phyloP scores from a whole-genome alignment of 2,113 vertebrate genomes.

The Crotalus viridis region DNA sequence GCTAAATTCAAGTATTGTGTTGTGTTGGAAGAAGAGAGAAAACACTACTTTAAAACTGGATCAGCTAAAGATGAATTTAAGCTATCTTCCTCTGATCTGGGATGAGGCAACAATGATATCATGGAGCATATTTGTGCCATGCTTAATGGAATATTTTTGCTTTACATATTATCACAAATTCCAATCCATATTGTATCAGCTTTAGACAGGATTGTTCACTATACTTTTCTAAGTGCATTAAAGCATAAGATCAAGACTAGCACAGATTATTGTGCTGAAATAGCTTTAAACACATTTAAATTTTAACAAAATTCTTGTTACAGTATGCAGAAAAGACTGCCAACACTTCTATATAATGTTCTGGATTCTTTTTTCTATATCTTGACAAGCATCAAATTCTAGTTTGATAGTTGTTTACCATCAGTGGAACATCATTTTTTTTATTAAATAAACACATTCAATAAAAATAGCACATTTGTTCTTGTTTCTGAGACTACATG shows the following conservation, averaged over 20 bases:
- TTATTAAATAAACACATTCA: constrained; percentile 19
- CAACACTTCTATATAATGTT: neutral
- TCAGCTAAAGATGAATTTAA: neutral
- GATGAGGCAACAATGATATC: neutral
- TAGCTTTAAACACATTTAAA: neutral
- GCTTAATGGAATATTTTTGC: neutral
- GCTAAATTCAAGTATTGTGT: neutral
- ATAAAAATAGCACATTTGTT: constrained; percentile 35
- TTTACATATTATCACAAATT: rapidly evolving
- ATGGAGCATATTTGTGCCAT: neutral
- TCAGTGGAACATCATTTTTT: constrained; percentile 26
- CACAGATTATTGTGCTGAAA: neutral
- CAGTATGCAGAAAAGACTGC: neutral
- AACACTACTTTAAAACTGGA: neutral
- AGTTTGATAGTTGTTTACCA: neutral
- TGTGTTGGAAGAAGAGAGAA: neutral
- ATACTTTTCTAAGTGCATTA: too few relatives aligned
- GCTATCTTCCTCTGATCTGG: neutral
- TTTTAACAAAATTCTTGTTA: neutral
- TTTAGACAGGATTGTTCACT: neutral
- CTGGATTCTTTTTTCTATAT: neutral
- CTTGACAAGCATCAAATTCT: neutral
- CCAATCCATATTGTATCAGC: neutral
- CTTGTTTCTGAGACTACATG: constrained; percentile 40
- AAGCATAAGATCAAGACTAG: neutral